These are phyloP conservation scores for Merodon equestris DNA, from an alignment of 2,888 invertebrate species.

Conservation along the genomic window DNA sequence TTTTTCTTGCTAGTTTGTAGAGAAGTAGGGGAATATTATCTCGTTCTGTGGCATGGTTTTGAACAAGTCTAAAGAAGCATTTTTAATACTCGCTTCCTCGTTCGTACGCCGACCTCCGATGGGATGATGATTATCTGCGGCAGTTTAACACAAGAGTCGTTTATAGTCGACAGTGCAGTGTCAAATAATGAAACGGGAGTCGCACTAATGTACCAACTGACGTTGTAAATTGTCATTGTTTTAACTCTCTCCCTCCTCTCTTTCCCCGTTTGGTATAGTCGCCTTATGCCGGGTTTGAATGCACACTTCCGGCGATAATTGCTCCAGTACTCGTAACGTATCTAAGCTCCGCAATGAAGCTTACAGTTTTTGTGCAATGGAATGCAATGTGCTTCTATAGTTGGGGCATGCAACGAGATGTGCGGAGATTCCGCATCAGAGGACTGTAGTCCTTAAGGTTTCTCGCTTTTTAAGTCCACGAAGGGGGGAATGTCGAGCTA, in stretches of 20 bases:
- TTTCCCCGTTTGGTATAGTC: not conserved
- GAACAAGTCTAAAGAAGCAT: constrained; percentile 32
- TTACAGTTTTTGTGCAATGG: too few species aligned
- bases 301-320: constrained; percentile 33
- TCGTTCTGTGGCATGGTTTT: constrained; percentile 37
- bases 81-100: constrained; percentile 5
- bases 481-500: not conserved
- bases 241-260: constrained; percentile 36
- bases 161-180: constrained; percentile 4
- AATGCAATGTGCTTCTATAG: not conserved
- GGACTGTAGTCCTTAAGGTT: not conserved
- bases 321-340: constrained; percentile 29
- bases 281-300: too few species aligned
- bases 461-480: not conserved
- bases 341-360: constrained; percentile 1
- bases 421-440: not conserved
- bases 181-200: not conserved
- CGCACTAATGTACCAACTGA: constrained; percentile 30
- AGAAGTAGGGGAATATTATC: constrained; percentile 36
- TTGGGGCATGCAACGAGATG: constrained; percentile 1
- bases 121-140: constrained; percentile 26
- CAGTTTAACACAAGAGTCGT: constrained; percentile 47
- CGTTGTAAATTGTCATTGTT: constrained; percentile 37
- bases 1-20: too few species aligned
- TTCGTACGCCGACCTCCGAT: not conserved